Evolutionary conservation across 2,113 vertebrate genomes (phyloP).

Genomic region (Aspiorhynchus laticeps): DNA sequence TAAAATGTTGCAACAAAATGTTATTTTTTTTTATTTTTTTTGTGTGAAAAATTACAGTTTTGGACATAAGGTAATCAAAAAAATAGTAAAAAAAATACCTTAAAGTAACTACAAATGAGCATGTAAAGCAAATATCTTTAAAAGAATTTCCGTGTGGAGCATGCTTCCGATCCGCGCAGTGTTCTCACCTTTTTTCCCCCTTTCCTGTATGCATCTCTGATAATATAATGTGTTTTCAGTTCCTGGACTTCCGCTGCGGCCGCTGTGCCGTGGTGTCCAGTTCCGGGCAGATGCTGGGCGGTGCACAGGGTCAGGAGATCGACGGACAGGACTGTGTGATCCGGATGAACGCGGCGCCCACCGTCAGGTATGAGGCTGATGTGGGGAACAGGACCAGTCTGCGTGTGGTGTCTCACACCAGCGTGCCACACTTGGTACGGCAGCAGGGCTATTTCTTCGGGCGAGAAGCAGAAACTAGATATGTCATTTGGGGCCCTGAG

Average conservation of each 20-base stretch:
- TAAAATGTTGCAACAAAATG: too few relatives aligned
- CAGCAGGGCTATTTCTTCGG: constrained; percentile 85
- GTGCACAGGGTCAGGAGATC: constrained; percentile 78
- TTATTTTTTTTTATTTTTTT: too few relatives aligned
- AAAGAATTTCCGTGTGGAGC: too few relatives aligned
- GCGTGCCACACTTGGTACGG: constrained; percentile 82
- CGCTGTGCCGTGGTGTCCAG: constrained; percentile 91
- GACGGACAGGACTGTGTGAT: constrained; percentile 83
- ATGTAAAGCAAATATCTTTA: too few relatives aligned
- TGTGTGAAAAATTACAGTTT: too few relatives aligned
- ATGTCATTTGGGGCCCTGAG: constrained; percentile 90
- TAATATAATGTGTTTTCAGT: constrained; percentile 59
- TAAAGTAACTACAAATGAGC: too few relatives aligned
- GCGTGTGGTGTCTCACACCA: constrained; percentile 92
- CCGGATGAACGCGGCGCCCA: constrained; percentile 95
- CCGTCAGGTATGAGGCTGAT: constrained; percentile 80
- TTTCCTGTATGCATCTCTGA: too few relatives aligned
- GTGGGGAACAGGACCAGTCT: constrained; percentile 84
- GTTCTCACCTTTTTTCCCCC: too few relatives aligned
- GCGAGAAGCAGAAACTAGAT: constrained; percentile 78
- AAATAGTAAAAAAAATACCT: too few relatives aligned
- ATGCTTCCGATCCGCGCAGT: too few relatives aligned
- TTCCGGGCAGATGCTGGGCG: constrained; percentile 93
- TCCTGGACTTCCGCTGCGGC: constrained; percentile 70
- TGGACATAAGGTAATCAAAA: too few relatives aligned